Base-by-base conservation (phyloP, 2,888 invertebrate genomes). In the Cloeon dipterum region DNA sequence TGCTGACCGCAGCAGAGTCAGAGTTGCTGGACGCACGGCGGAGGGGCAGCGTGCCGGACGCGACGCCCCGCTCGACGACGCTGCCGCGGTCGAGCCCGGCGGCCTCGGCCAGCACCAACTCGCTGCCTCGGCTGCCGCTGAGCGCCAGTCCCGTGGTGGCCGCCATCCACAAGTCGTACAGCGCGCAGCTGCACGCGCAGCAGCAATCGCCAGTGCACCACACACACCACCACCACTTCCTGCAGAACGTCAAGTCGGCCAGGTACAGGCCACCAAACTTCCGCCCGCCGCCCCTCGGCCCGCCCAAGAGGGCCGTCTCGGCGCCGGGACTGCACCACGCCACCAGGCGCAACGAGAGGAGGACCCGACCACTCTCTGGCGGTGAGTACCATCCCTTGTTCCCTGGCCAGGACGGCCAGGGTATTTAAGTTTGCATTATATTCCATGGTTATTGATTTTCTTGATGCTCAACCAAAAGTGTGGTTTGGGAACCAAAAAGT, bases 211-310 rank as follows among this genome's bases (percentile, higher is more conserved):
- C 20, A 3, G 34, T 20, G n/a, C 36, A 36, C 20, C 35, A 35
- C 32, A 34, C 34, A 25, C 39, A 39, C 35, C 39, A 39, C 8
- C 62, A 66, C 42, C 66, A 67, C 45, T 66, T 68, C 48, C 50
- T 60, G 45, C 54, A 55, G 3, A 66, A 74, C 43, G 83, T 81
- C 33, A 85, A 85, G 52, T 85, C 83, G 36, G 85, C 85, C 29
- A 63, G 86, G 26, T 86, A 86, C 54, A 63, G 86, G 4, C 82
- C 86, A 2, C 83, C 85, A 0, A 83, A 79, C 2, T 77, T 76
- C 57, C 66, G 69, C 16, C 40, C 39, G 3, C 35, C 41, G 18
- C 37, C 42, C 3, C 18, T 35, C 32, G 48, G 52, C n/a, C 58
- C 61, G 39, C 74, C 77, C 1, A 79, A 79, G 45, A 61, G 81